Base-by-base conservation (phyloP, 2,113 vertebrate genomes). In the Corythornis cristatus region DNA sequence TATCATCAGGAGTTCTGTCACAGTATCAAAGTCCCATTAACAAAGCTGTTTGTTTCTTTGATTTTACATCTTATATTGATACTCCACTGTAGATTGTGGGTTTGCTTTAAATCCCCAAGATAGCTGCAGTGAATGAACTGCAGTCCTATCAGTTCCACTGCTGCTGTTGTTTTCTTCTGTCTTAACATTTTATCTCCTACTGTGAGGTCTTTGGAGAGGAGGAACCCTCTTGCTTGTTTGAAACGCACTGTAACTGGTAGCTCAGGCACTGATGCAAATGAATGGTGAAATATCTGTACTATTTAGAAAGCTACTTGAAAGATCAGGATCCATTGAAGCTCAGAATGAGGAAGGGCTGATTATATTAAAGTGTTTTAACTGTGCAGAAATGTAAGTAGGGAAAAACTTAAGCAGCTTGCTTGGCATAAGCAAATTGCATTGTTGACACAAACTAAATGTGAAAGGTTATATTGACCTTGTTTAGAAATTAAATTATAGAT, bases 381-480 rank as follows among this genome's bases (percentile, higher is more conserved):
- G 35, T 66, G 23, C n/a, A 83, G 50, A 72, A 86, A 50, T 33
- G 4, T 12, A 57, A 45, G 35, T 15, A 68, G 12, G 19, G 58
- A 31, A 84, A 91, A 84, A 9, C 21, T 35, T 46, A 48, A 23
- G 35, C 14, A 73, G 29, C 29, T 91, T 72, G 18, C 5, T 4
- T 53, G 23, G 11, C 19, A 54, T 68, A 91, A 82, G 19, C n/a
- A 87, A 53, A 84, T 76, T 85, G 4, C 21, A 20, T 68, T 92
- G 85, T 85, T 89, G 51, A 37, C 19, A 29, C 4, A 70, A 91
- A 85, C 28, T 75, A 57, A 68, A 57, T 50, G 9, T 75, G 66
- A 91, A 87, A 93, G 78, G 84, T 73, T 85, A 58, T 82, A 42
- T n/a, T 87, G 93, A 87, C 84, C 78, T 92, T 93, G 73, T 58